These are phyloP conservation scores for Periophthalmus modestus DNA, from an alignment of 2,113 vertebrate species.

Conservation along the genomic window DNA sequence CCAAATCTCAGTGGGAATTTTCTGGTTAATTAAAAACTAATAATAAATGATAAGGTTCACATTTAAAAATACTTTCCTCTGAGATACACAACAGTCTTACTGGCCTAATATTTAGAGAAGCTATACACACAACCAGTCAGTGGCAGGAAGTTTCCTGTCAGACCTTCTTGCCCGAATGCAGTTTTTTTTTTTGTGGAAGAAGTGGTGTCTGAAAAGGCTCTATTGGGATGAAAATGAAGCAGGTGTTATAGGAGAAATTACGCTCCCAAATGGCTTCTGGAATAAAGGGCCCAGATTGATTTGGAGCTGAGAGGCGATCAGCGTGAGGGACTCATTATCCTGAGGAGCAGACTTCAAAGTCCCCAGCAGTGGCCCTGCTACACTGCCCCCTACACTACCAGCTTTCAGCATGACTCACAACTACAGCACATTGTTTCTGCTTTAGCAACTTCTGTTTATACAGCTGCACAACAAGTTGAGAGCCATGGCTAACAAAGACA, in stretches of 20 bases:
- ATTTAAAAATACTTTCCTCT: no score
- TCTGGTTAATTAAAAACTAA: no score
- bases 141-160: neutral
- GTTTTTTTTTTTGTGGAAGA: neutral
- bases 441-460: neutral
- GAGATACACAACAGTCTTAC: neutral
- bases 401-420: neutral
- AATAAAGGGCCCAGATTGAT: conserved; percentile 28
- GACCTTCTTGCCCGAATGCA: no score
- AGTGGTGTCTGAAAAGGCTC: conserved; percentile 6
- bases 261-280: conserved; percentile 1
- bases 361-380: conserved; percentile 14
- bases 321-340: conserved; percentile 34
- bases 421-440: neutral
- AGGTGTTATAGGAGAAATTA: conserved; percentile 12
- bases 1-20: no score
- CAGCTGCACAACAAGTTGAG: neutral
- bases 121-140: neutral
- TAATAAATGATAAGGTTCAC: no score
- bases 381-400: neutral
- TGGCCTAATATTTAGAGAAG: neutral
- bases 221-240: conserved; percentile 20
- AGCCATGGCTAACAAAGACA: neutral
- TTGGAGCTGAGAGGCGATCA: neutral
- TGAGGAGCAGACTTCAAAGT: conserved; percentile 50